These are phyloP conservation scores for Ceratosolen fusciceps DNA, from an alignment of 1,140 invertebrate genomes.

Conservation along the genomic window DNA sequence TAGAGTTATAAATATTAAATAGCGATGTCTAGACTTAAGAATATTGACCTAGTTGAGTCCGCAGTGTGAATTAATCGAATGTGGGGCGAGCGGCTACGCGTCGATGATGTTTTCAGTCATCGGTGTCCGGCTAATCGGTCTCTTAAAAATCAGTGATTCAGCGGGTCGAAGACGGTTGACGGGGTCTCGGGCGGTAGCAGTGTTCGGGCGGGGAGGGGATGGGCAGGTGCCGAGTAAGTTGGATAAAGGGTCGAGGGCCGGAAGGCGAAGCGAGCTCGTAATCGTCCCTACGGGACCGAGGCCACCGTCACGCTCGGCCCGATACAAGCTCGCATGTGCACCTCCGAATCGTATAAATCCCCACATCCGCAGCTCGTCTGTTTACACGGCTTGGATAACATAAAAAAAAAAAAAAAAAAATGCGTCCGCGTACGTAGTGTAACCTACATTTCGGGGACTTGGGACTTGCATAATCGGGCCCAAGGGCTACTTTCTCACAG, in stretches of 20 bases:
- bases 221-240: not conserved
- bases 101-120: no score
- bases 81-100: no score
- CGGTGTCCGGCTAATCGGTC: no score
- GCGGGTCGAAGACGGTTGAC: no score
- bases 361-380: slow-evolving; percentile 15
- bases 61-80: no score
- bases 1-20: no score
- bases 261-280: not conserved
- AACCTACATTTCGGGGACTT: slow-evolving; percentile 31
- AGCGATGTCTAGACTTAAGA: no score
- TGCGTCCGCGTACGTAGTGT: not conserved
- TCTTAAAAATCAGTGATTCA: no score
- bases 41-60: no score
- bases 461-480: not conserved
- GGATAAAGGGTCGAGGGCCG: not conserved
- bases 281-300: not conserved
- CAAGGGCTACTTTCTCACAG: not conserved
- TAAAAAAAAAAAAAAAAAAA: slow-evolving; percentile 26
- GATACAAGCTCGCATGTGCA: not conserved
- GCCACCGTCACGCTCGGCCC: slow-evolving; percentile 26
- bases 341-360: slow-evolving; percentile 6
- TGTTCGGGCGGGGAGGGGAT: no score
- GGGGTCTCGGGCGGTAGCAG: no score
- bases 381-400: slow-evolving; percentile 19